A percentile compares a stretch with the other conserved stretches of the same genome.
Conservation (phyloP, 2,797 vertebrate genomes). For the Melanotaenia parkinsoni region DNA sequence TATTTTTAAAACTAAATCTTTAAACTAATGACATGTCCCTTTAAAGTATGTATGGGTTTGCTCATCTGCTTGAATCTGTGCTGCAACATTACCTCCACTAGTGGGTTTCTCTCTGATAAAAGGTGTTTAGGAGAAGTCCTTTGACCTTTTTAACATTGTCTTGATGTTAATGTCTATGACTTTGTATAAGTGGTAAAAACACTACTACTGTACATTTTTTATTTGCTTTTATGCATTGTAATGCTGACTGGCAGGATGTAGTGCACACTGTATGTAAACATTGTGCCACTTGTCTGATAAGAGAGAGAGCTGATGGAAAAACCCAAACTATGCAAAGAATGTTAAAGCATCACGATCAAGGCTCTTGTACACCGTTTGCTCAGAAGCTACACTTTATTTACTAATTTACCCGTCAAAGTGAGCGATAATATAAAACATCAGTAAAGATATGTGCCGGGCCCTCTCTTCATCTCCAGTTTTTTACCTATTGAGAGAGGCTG, state of each 20-base stretch:
- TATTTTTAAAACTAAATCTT: neutral
- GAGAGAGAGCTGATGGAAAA: slow-evolving; percentile 11
- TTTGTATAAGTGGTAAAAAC: slow-evolving; percentile 31
- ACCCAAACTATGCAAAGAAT: slow-evolving; percentile 38
- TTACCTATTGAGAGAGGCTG: slow-evolving; percentile 46
- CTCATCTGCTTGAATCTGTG: slow-evolving; percentile 17
- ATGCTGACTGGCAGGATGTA: slow-evolving; percentile 2
- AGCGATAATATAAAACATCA: slow-evolving; percentile 18
- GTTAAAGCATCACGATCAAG: slow-evolving; percentile 15
- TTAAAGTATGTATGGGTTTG: neutral
- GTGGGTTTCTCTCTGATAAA: slow-evolving; percentile 7
- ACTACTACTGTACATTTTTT: slow-evolving; percentile 9
- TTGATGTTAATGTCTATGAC: slow-evolving; percentile 22
- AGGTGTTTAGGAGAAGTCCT: neutral
- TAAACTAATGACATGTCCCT: slow-evolving; percentile 1
- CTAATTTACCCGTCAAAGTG: slow-evolving; percentile 20
- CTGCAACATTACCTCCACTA: neutral
- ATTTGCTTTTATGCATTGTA: slow-evolving; percentile 33
- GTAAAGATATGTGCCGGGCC: slow-evolving; percentile 7
- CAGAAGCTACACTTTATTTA: slow-evolving; percentile 3
- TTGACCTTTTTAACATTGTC: slow-evolving; percentile 23
- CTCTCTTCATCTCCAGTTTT: slow-evolving; percentile 41
- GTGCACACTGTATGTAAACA: slow-evolving; percentile 12
- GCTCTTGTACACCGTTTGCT: slow-evolving; percentile 10
- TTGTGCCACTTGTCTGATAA: slow-evolving; percentile 22